These are phyloP conservation scores for Tanytarsus gracilentus DNA, from an alignment of 2,888 invertebrate genomes.

Conservation along the genomic window DNA sequence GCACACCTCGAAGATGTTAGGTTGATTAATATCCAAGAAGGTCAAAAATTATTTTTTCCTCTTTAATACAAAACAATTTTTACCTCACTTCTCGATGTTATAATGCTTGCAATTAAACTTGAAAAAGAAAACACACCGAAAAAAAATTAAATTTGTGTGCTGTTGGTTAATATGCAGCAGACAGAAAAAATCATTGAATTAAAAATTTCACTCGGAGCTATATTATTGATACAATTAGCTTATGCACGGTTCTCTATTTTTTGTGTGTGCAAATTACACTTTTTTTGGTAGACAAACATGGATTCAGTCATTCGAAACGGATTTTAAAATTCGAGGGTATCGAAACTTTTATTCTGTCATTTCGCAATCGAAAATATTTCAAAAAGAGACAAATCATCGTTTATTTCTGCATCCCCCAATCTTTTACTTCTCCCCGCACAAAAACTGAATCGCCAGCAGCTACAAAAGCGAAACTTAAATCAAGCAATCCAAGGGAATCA, in stretches of 20 bases:
- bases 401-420: neutral
- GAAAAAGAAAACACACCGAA: too few species aligned
- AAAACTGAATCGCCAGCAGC: too few species aligned
- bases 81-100: neutral
- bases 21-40: neutral
- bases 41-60: neutral
- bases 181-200: neutral
- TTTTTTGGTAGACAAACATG: neutral
- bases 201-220: neutral
- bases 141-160: too few species aligned
- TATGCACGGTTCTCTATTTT: neutral
- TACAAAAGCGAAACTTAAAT: too few species aligned
- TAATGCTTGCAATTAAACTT: too few species aligned
- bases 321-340: neutral
- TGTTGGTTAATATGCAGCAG: neutral
- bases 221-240: constrained; percentile 2
- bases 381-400: neutral
- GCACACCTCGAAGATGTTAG: constrained; percentile 4
- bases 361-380: neutral
- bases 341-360: too few species aligned
- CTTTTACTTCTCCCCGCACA: too few species aligned
- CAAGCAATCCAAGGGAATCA: too few species aligned
- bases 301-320: neutral
- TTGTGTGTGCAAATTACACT: neutral
- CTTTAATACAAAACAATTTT: neutral